Evolutionary conservation across 2,113 vertebrate genomes (phyloP).

Genomic region (Taurulus bubalis): DNA sequence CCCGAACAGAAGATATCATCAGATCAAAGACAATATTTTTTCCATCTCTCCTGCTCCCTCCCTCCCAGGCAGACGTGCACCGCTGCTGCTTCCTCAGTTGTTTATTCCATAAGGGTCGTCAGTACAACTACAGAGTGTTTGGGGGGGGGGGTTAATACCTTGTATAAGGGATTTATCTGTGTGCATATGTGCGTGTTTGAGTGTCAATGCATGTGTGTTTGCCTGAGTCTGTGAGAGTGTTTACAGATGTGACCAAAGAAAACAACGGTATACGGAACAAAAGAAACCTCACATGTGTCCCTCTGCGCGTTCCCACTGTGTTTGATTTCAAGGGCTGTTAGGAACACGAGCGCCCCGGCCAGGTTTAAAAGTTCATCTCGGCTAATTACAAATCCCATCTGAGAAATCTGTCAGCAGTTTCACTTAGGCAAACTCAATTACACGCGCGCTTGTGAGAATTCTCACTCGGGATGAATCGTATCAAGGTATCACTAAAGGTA

Average conservation of each 20-base stretch:
- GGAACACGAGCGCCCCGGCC: slow-evolving; percentile 20
- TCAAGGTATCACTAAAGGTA: slow-evolving; percentile 44
- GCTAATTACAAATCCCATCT: slow-evolving; percentile 59
- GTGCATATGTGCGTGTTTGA: background rate
- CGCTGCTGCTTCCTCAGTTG: slow-evolving; percentile 60
- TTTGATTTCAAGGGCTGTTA: slow-evolving; percentile 41
- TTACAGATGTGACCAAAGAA: slow-evolving; percentile 15
- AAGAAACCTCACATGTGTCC: background rate
- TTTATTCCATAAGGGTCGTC: slow-evolving; percentile 77
- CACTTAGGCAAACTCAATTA: slow-evolving; percentile 42
- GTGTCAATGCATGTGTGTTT: background rate
- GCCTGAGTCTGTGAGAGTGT: background rate
- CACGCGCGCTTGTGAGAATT: slow-evolving; percentile 19
- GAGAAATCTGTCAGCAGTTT: slow-evolving; percentile 54
- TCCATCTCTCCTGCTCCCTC: slow-evolving; percentile 30
- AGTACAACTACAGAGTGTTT: slow-evolving; percentile 66
- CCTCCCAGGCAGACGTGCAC: slow-evolving; percentile 59
- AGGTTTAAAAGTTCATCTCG: slow-evolving; percentile 66
- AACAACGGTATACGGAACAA: background rate
- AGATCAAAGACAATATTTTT: slow-evolving; percentile 72
- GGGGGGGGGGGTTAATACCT: slow-evolving; percentile 4
- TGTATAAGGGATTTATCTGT: background rate
- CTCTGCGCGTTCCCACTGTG: no score
- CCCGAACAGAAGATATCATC: slow-evolving; percentile 66
- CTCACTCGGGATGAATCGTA: slow-evolving; percentile 11